phyloP scores from a whole-genome alignment of 2,888 invertebrate genomes.

The Ceraclea dissimilis region DNA sequence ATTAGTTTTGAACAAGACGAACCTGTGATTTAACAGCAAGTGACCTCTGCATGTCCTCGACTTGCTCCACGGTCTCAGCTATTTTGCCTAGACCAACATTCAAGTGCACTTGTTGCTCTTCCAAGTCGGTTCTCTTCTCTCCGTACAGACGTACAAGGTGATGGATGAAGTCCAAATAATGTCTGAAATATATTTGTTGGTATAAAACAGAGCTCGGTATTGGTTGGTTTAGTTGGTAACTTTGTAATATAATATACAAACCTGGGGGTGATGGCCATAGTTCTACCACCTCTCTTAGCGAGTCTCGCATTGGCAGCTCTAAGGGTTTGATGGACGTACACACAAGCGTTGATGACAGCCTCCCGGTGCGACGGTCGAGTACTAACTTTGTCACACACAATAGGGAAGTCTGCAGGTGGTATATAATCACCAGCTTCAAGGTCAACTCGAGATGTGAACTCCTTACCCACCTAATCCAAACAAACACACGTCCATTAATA shows the following conservation, averaged over 20 bases:
- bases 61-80: conserved; percentile 98
- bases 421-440: conserved; percentile 81
- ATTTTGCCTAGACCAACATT: conserved; percentile 99
- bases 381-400: conserved; percentile 71
- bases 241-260: conserved; percentile 25
- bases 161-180: conserved; percentile 98
- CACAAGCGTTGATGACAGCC: conserved; percentile 97
- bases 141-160: conserved; percentile 97
- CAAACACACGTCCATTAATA: no score
- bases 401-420: conserved; percentile 85
- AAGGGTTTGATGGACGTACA: conserved; percentile 95
- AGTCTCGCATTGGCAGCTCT: conserved; percentile 90
- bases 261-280: conserved; percentile 96
- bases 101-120: conserved; percentile 97
- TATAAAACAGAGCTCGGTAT: not conserved
- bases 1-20: no score
- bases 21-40: conserved; percentile 92
- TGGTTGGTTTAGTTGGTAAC: no score
- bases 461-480: conserved; percentile 68
- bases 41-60: conserved; percentile 98
- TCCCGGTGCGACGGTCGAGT: conserved; percentile 79
- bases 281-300: conserved; percentile 85
- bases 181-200: conserved; percentile 44
- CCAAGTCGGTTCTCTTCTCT: conserved; percentile 95
- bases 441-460: conserved; percentile 94